Base-by-base conservation (phyloP, 1,140 invertebrate genomes). In the Heliconius nattereri region DNA sequence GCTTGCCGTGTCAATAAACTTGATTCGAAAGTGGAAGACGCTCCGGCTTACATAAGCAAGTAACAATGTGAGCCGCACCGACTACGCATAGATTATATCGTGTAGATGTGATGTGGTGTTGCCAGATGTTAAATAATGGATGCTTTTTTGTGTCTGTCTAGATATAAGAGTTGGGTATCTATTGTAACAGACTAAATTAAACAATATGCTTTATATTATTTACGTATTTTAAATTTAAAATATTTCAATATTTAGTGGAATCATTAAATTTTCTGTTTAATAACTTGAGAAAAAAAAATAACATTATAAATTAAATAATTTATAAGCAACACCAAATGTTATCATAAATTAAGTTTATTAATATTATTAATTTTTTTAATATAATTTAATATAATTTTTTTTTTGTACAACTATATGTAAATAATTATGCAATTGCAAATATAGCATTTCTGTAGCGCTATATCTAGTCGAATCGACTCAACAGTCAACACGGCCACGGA, bases 21-120 rank as follows among this genome's bases (percentile, higher is more conserved):
- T 93, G 92, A 93, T 94, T 94, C 91, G 93, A 94, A 94, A 94
- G 93, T 93, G 88, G 93, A 93, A 94, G 93, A 94, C 92, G 93
- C 88, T 93, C 88, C 91, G 86, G 84, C 92, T 94, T 94, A 94
- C 90, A 93, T 93, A 94, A 94, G 91, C 92, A 85, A 83, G 84
- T 90, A 92, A 93, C 92, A 93, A 93, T 94, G 91, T 91, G 79
- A 81, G 82, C 82, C 79, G 82, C 83, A 84, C 85, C 84, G 84
- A 79, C 76, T 78, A 80, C 81, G 77, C 88, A 92, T 85, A 92
- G 90, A 92, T 87, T 91, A 84, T 76, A 37, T 29, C 57, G 60
- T 77, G 78, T 76, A 84, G 83, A 79, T 78, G 75, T 72, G 78
- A 78, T 76, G 75, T 54, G 75, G 76, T 76, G 75, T 76, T 81